phyloP scores from a whole-genome alignment of 1,140 invertebrate species.

The Laupala kohalensis region DNA sequence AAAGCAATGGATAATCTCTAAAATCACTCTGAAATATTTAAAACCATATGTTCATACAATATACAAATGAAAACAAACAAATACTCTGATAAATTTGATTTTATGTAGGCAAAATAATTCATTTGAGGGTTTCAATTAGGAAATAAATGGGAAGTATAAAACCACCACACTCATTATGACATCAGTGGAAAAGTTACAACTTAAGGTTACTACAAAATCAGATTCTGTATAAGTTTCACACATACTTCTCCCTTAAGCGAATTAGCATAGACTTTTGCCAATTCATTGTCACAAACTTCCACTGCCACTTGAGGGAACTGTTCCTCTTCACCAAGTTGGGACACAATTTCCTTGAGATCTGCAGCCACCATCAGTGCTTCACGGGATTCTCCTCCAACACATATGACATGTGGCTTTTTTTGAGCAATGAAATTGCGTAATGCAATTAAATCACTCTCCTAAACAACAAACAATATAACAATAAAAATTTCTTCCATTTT shows the following conservation, averaged over 20 bases:
- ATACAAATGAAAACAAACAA: not conserved
- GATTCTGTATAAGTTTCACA: not conserved
- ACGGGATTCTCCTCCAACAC: constrained; percentile 79
- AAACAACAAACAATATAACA: constrained; percentile 17
- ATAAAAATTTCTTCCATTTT: not conserved
- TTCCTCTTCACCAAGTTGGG: constrained; percentile 64
- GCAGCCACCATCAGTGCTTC: constrained; percentile 74
- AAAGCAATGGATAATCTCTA: constrained; percentile 74
- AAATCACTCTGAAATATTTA: constrained; percentile 60
- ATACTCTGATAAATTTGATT: too few species aligned
- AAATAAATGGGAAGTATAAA: too few species aligned
- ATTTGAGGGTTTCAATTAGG: too few species aligned
- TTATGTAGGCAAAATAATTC: too few species aligned
- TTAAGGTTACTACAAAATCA: too few species aligned
- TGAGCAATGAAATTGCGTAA: constrained; percentile 73
- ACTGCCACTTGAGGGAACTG: constrained; percentile 79
- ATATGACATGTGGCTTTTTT: constrained; percentile 90
- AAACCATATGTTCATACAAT: too few species aligned
- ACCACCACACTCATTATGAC: too few species aligned
- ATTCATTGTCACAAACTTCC: constrained; percentile 85
- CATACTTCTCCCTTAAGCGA: constrained; percentile 66
- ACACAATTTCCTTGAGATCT: constrained; percentile 68
- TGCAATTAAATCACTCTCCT: constrained; percentile 68
- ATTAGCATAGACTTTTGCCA: constrained; percentile 82
- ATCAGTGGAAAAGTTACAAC: too few species aligned